Evolutionary conservation across 2,888 invertebrate genomes (phyloP), one percentile per base, ranked within the genome.

Genomic region (Ariolimax columbianus): DNA sequence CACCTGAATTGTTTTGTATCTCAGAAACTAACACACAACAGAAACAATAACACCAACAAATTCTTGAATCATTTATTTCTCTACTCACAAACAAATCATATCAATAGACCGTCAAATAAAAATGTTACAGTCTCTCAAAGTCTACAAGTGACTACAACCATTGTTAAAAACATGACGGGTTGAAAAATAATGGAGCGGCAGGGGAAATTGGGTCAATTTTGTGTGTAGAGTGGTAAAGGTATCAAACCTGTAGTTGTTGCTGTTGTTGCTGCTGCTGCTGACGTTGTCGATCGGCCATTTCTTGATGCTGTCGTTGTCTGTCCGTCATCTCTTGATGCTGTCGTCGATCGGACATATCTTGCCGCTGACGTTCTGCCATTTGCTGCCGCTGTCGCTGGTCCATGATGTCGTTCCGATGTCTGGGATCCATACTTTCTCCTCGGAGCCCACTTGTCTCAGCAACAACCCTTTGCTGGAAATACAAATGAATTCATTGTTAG

Each of bases 311-410:
- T 63, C 83, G 55, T 30, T 83, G 63, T 38, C 70, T 55, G 19
- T 86, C 66, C 23, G 33, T 14, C 55, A 59, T 51, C n/a, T 77
- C 40, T 43, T 77, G 77, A 36, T 83, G 85, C 73, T 82, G 86
- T 59, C 82, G 47, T n/a, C 77, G 59, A 30, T 86, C 70, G 1
- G 36, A 19, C 36, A 59, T 36, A 47, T 78, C 51, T 68, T 78
- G 72, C n/a, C 85, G 84, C 70, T 82, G 86, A 72, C 83, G 75
- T 47, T 83, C 83, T 26, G 59, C 78, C 55, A 84, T 80, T 40
- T 79, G 87, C 73, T 83, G 86, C 36, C 68, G 80, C 75, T 86
- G 86, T 33, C 83, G 80, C 59, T 81, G 88, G 33, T 86, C 83
- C 70, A 73, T 47, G 26, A 82, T 73, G 38, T 85, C 86, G 19